phyloP scores from a whole-genome alignment of 2,888 invertebrate species.

The Helicoverpa assulta region DNA sequence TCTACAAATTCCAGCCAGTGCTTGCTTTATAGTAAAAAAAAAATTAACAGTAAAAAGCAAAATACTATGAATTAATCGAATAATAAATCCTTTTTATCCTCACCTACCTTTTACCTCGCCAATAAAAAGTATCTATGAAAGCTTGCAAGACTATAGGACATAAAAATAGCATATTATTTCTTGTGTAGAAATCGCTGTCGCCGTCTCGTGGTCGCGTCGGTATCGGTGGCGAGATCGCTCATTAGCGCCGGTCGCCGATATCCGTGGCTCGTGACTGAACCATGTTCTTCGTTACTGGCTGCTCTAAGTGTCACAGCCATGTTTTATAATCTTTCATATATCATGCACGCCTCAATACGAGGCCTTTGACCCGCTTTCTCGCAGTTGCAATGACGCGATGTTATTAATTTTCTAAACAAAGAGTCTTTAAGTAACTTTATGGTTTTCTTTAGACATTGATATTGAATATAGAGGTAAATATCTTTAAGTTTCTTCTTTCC shows the following conservation, averaged over 20 bases:
- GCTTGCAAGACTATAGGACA: slow-evolving; percentile 27
- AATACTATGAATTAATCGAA: too few relatives aligned
- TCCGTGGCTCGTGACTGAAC: slow-evolving; percentile 76
- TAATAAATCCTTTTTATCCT: background rate
- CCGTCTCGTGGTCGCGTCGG: slow-evolving; percentile 53
- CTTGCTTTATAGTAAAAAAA: background rate
- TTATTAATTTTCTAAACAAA: slow-evolving; percentile 41
- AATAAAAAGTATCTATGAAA: slow-evolving; percentile 38
- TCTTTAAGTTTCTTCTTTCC: too few relatives aligned
- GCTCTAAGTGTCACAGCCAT: slow-evolving; percentile 51
- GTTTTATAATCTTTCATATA: slow-evolving; percentile 61
- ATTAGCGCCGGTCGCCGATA: slow-evolving; percentile 77
- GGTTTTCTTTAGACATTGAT: background rate
- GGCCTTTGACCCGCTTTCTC: slow-evolving; percentile 63
- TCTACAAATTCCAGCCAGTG: too few relatives aligned
- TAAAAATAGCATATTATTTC: slow-evolving; percentile 57
- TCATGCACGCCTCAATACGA: slow-evolving; percentile 59
- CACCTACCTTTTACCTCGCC: too few relatives aligned
- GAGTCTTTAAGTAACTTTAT: background rate
- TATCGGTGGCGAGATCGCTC: slow-evolving; percentile 82
- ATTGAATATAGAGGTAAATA: too few relatives aligned
- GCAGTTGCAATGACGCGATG: slow-evolving; percentile 24
- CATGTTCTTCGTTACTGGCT: slow-evolving; percentile 59
- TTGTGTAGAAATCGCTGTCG: slow-evolving; percentile 34
- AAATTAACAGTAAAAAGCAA: background rate